Evolutionary conservation across 2,888 invertebrate genomes (phyloP).

Genomic region (Polylopha cassiicola): DNA sequence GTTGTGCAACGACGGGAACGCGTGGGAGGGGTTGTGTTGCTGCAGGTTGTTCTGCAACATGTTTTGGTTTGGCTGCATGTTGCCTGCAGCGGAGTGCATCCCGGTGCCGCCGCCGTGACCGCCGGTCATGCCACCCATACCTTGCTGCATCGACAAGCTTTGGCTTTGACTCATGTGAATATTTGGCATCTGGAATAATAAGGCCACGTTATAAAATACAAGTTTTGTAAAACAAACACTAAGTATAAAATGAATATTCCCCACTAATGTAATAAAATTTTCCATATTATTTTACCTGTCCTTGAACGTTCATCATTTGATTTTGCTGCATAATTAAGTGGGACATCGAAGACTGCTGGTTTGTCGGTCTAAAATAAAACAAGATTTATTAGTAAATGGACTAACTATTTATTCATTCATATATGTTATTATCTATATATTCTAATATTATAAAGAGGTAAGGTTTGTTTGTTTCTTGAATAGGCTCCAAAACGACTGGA

Average conservation of each 20-base stretch:
- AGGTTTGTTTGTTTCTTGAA: no score
- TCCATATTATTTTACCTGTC: slow-evolving; percentile 54
- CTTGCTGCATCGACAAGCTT: slow-evolving; percentile 75
- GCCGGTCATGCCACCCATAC: slow-evolving; percentile 46
- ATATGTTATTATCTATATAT: no score
- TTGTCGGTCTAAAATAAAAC: slow-evolving; percentile 50
- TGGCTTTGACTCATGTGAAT: slow-evolving; percentile 85
- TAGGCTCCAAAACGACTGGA: no score
- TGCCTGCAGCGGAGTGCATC: slow-evolving; percentile 24
- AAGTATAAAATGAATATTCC: no score
- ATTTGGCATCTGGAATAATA: slow-evolving; percentile 74
- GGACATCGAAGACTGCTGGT: slow-evolving; percentile 70
- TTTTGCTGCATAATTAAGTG: slow-evolving; percentile 74
- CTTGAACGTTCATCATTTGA: slow-evolving; percentile 74
- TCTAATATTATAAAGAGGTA: no score
- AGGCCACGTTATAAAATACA: no score
- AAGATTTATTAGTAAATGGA: no score
- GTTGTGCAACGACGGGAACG: slow-evolving; percentile 60
- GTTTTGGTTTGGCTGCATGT: slow-evolving; percentile 28
- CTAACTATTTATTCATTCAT: no score
- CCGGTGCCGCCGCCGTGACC: slow-evolving; percentile 31
- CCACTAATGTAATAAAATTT: neutral
- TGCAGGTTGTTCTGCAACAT: slow-evolving; percentile 23
- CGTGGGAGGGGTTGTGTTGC: no score
- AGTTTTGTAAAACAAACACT: no score